Evolutionary conservation across 2,113 vertebrate genomes (phyloP).

Genomic region (Python bivittatus): DNA sequence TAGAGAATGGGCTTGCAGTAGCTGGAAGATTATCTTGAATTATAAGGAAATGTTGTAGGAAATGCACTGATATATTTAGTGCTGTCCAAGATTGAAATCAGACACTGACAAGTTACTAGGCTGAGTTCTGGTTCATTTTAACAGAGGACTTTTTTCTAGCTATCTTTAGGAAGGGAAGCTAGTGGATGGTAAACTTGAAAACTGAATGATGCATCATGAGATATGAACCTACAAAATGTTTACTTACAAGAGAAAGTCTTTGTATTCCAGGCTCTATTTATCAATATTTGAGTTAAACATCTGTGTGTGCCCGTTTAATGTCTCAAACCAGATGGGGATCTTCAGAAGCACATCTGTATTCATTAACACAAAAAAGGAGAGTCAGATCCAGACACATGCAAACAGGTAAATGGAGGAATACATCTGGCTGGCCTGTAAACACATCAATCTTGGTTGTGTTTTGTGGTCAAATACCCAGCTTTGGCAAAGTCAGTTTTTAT

Average conservation of each 20-base stretch:
- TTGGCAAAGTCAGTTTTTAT: not conserved
- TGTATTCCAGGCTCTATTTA: constrained; percentile 67
- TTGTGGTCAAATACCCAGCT: not conserved
- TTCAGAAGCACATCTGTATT: constrained; percentile 67
- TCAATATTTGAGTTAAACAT: constrained; percentile 71
- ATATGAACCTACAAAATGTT: constrained; percentile 38
- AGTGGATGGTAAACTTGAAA: constrained; percentile 19
- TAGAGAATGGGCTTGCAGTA: not conserved
- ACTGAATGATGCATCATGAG: constrained; percentile 19
- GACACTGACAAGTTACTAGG: not conserved
- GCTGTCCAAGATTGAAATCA: not conserved
- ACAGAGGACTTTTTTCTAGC: not conserved
- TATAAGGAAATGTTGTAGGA: not conserved
- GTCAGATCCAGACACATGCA: constrained; percentile 46
- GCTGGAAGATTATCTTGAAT: not conserved
- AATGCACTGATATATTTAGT: not conserved
- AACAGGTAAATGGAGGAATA: constrained; percentile 14
- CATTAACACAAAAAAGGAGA: constrained; percentile 53
- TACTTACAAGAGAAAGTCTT: constrained; percentile 56
- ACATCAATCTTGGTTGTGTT: not conserved
- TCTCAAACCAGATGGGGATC: constrained; percentile 64
- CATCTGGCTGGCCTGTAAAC: constrained; percentile 35
- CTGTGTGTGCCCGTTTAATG: constrained; percentile 60
- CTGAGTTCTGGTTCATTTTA: not conserved
- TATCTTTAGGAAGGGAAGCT: not conserved